Evolutionary conservation across 2,888 invertebrate species (phyloP), one percentile per base, ranked within the genome.

Genomic region (Pristionchus fissidentatus): DNA sequence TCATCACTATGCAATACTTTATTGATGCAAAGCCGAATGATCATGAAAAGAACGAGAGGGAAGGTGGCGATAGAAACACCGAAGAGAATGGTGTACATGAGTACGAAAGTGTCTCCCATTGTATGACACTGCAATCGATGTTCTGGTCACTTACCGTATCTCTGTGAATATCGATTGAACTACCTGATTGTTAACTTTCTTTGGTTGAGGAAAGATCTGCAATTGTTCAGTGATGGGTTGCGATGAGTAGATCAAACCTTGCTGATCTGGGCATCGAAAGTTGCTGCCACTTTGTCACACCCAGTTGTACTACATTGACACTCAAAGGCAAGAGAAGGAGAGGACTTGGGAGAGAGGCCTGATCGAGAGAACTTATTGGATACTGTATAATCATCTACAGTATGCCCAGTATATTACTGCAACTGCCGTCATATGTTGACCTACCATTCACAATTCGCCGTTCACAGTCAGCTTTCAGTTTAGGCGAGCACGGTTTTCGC

Each of bases 121-220:
- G 62, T 62, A 29, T 66, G 19, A n/a, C 38, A 66, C 66, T 38
- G 66, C 41, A n/a, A 66, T 66, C 41, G 32, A 62, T 62, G 32
- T n/a, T n/a, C n/a, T n/a, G n/a, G n/a, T n/a, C n/a, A n/a, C n/a
- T n/a, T n/a, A n/a, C n/a, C n/a, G n/a, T n/a, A n/a, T n/a, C n/a
- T n/a, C n/a, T 8, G 22, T 5, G 15, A 66, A 22, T 1, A 26
- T 29, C 7, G 32, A 35, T 35, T 41, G 15, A 35, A 19, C 38
- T 66, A 66, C 66, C 66, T 22, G 38, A 38, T 66, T 38, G n/a
- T n/a, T 13, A 19, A 66, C n/a, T n/a, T 19, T 10, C 66, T 66
- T 66, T 15, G 66, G 15, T n/a, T 66, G 19, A n/a, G n/a, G 32
- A 19, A 15, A 13, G 15, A 62, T 62, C 62, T 62, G 35, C 10